Conservation (phyloP, 2,113 vertebrate species). For the Abramis brama region DNA sequence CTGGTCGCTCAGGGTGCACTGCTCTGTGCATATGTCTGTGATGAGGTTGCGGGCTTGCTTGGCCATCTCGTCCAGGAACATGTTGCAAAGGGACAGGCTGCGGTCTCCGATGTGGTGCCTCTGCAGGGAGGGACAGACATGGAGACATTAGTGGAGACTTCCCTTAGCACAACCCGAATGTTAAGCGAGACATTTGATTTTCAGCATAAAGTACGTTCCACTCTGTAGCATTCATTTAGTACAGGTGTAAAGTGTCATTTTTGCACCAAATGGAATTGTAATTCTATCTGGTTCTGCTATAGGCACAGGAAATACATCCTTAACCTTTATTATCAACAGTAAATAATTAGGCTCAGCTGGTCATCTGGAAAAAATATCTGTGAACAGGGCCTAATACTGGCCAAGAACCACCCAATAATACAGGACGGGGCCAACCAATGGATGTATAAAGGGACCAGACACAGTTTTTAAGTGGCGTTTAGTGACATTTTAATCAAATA, state of each 20-base stretch:
- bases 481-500: neutral
- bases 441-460: neutral
- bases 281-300: neutral
- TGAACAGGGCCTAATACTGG: neutral
- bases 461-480: neutral
- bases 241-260: neutral
- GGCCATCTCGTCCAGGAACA: slow-evolving; percentile 99
- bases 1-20: slow-evolving; percentile 98
- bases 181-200: slow-evolving; percentile 1
- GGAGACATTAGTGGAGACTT: slow-evolving; percentile 13
- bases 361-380: neutral
- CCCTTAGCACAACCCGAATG: neutral
- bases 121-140: slow-evolving; percentile 68
- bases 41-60: slow-evolving; percentile 98
- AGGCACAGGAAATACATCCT: neutral
- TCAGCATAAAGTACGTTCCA: neutral
- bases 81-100: slow-evolving; percentile 97
- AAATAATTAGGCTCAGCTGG: neutral
- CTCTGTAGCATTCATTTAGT: neutral
- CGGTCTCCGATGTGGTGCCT: slow-evolving; percentile 98
- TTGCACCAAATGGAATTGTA: neutral
- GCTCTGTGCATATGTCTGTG: slow-evolving; percentile 98
- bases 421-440: neutral
- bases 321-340: neutral
- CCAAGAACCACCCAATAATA: neutral